These are phyloP conservation scores for Valencia hispanica DNA, from an alignment of 2,797 vertebrate species.

Conservation along the genomic window DNA sequence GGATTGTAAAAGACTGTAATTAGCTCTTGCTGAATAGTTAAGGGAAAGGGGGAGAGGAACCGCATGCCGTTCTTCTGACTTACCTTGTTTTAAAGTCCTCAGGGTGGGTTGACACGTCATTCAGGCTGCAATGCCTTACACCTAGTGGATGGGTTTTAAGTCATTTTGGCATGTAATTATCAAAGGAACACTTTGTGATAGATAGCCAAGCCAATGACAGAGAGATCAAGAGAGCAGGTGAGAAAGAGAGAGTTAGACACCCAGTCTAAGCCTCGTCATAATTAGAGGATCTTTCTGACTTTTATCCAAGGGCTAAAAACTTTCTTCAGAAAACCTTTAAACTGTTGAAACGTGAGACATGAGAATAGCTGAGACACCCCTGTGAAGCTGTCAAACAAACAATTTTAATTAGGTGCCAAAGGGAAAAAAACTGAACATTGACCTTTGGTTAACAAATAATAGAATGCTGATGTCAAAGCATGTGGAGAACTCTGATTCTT, in stretches of 20 bases:
- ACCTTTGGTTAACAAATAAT: conserved; percentile 51
- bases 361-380: conserved; percentile 50
- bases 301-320: conserved; percentile 59
- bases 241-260: conserved; percentile 54
- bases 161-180: conserved; percentile 85
- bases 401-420: conserved; percentile 68
- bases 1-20: conserved; percentile 81
- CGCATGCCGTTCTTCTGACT: conserved; percentile 55
- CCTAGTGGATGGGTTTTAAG: conserved; percentile 76
- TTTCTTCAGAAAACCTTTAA: conserved; percentile 53
- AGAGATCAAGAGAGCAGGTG: conserved; percentile 64
- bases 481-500: conserved; percentile 8
- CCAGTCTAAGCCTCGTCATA: conserved; percentile 64
- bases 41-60: conserved; percentile 55
- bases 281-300: conserved; percentile 74
- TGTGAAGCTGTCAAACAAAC: conserved; percentile 57
- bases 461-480: conserved; percentile 37
- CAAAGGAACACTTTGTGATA: conserved; percentile 81
- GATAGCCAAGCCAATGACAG: conserved; percentile 67
- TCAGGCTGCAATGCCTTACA: conserved; percentile 69
- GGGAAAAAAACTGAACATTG: conserved; percentile 39
- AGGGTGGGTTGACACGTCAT: conserved; percentile 80
- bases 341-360: conserved; percentile 61
- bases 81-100: conserved; percentile 76
- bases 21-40: conserved; percentile 67